Conservation (phyloP, 92 coral and sea anemone genomes). For the Montipora capitata region DNA sequence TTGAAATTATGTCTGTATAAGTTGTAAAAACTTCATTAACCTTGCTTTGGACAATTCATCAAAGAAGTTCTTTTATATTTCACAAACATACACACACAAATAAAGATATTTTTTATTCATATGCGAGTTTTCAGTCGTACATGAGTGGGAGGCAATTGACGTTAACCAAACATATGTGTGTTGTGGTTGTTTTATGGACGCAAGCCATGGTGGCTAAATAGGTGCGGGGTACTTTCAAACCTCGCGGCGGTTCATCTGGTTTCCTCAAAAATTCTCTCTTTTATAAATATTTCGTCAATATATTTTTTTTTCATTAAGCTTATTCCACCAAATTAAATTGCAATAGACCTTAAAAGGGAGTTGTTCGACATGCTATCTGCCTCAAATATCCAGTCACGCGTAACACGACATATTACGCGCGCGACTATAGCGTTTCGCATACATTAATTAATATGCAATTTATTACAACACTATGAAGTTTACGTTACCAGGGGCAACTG, state of each 20-base stretch:
- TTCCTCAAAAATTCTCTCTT: neutral
- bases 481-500: neutral
- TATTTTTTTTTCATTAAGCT: neutral
- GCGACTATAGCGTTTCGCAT: slow-evolving; percentile 18
- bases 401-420: slow-evolving; percentile 23
- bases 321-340: neutral
- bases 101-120: neutral
- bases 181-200: slow-evolving; percentile 17
- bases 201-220: neutral
- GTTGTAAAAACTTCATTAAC: too few relatives aligned
- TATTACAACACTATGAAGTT: neutral
- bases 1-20: too few relatives aligned
- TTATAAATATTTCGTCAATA: neutral
- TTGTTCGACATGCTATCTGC: neutral
- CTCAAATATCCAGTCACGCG: slow-evolving; percentile 21
- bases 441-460: slow-evolving; percentile 19
- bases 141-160: slow-evolving; percentile 33
- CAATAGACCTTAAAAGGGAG: neutral
- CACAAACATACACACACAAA: neutral
- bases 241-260: neutral
- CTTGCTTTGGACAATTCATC: too few relatives aligned
- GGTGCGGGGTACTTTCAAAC: neutral
- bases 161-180: slow-evolving; percentile 22
- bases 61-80: too few relatives aligned
- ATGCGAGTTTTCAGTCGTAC: neutral